These are phyloP conservation scores for Actinia tenebrosa DNA, from an alignment of 64 coral and sea anemone genomes.

Conservation along the genomic window DNA sequence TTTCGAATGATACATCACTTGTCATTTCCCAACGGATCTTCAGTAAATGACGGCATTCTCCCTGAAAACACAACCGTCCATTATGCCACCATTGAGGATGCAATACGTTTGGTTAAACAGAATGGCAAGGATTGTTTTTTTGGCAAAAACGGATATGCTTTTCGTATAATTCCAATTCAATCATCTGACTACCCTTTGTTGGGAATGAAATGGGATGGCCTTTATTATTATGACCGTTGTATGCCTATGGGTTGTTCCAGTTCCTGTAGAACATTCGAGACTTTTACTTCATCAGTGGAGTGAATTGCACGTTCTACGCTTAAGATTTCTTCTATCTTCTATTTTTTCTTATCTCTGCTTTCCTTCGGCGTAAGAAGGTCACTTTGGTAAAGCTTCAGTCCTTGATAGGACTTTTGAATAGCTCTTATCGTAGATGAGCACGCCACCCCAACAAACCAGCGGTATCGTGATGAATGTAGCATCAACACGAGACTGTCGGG, in stretches of 20 bases:
- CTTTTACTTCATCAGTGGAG: slow-evolving; percentile 9
- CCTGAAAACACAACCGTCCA: background rate
- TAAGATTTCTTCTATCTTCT: background rate
- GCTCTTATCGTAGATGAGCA: too few relatives aligned
- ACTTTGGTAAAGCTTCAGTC: background rate
- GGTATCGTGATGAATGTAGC: too few relatives aligned
- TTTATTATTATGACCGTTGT: slow-evolving; percentile 29
- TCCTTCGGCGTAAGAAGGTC: background rate
- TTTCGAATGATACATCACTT: slow-evolving; percentile 23
- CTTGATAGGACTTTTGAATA: slow-evolving; percentile 25
- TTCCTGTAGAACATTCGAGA: slow-evolving; percentile 13
- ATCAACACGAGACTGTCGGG: too few relatives aligned
- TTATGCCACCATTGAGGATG: slow-evolving; percentile 32
- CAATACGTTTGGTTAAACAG: background rate
- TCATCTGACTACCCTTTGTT: slow-evolving; percentile 14
- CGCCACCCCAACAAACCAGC: too few relatives aligned
- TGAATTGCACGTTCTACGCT: background rate
- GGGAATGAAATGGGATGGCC: slow-evolving; percentile 9
- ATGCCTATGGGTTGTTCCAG: slow-evolving; percentile 37
- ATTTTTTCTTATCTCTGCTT: background rate
- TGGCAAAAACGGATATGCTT: slow-evolving; percentile 22
- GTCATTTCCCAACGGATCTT: slow-evolving; percentile 10
- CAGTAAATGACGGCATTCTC: slow-evolving; percentile 16
- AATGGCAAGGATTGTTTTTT: slow-evolving; percentile 3
- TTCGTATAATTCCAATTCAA: slow-evolving; percentile 18